Evolutionary conservation across 2,888 invertebrate genomes (phyloP).

Genomic region (Lomographa bimaculata): DNA sequence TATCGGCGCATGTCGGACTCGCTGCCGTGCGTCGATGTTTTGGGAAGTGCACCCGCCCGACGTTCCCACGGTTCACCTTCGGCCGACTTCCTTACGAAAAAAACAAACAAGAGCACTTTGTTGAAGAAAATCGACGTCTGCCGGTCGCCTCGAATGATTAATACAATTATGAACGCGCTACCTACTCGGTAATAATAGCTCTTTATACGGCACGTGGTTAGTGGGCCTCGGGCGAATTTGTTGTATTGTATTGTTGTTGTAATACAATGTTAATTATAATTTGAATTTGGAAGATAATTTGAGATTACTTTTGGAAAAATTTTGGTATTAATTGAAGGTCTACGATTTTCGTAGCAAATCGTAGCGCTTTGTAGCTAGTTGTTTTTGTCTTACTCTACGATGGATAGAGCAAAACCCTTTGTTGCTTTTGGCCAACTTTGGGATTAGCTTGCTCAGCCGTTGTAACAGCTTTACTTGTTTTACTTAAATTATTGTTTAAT

Average conservation of each 20-base stretch:
- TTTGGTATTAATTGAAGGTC: slow-evolving; percentile 4
- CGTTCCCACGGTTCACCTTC: slow-evolving; percentile 84
- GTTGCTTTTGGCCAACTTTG: too few species aligned
- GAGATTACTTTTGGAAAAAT: slow-evolving; percentile 1
- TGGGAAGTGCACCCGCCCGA: slow-evolving; percentile 84
- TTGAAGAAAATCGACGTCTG: slow-evolving; percentile 83
- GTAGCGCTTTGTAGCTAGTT: slow-evolving; percentile 9
- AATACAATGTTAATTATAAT: slow-evolving; percentile 36
- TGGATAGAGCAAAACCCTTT: too few species aligned
- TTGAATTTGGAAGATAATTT: slow-evolving; percentile 24
- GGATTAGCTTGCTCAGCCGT: too few species aligned
- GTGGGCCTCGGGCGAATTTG: slow-evolving; percentile 38
- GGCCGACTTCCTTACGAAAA: slow-evolving; percentile 83
- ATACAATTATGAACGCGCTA: slow-evolving; percentile 81
- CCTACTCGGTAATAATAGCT: slow-evolving; percentile 76
- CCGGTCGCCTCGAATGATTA: slow-evolving; percentile 82
- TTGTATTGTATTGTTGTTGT: slow-evolving; percentile 41
- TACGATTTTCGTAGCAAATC: slow-evolving; percentile 14
- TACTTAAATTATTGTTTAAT: too few species aligned
- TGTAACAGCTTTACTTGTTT: too few species aligned
- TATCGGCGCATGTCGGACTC: slow-evolving; percentile 74
- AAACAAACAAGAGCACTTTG: slow-evolving; percentile 83
- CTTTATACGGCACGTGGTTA: slow-evolving; percentile 77
- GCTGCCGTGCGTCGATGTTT: slow-evolving; percentile 84
- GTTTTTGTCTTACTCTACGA: too few species aligned